Base-by-base conservation (phyloP, 2,888 invertebrate species). In the Ganaspis brasiliensis region DNA sequence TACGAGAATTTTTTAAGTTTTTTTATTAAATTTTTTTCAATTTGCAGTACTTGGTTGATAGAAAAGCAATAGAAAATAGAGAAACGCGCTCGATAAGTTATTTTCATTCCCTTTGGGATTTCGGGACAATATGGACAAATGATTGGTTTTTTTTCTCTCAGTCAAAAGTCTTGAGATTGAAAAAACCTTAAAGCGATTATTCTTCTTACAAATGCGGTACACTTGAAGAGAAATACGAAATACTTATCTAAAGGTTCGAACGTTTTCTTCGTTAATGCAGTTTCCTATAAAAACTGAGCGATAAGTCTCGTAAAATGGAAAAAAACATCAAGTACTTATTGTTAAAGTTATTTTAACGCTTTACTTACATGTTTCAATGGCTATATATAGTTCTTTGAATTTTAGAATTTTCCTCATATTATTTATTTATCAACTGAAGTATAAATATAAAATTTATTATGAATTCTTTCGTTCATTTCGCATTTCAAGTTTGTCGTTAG, bases 241-340 rank as follows among this genome's bases (percentile, higher is more conserved):
- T 26, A 24, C 8, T 26, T 26, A 26, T 57, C 26, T 24, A 57
- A 24, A 26, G 24, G 26, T 26, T 57, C 31, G 8, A 57, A 57
- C 31, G 57, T n/a, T 6, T 31, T 57, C 26, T 31, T 57, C 57
- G 57, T 57, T 57, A 26, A 57, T 26, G 57, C 57, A 57, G 26
- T 57, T 57, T 57, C 24, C 26, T 14, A 45, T 45, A n/a, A 8
- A 31, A 26, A 26, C 31, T 14, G n/a, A 24, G 26, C 26, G 26
- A 57, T 31, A 57, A 57, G 2, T 14, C 3, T 21, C 8, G 12
- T 12, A 24, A 21, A 56, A 14, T 19, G 8, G 16, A 12, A 19
- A 21, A 56, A 24, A 56, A 12, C 24, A 21, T 24, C n/a, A n/a
- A 21, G 24, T 31, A 31, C 31, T 31, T 56, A 21, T 56, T 21